Percentiles rank a stretch among this genome's conserved stretches.
These are phyloP conservation scores for Ariopsis seemanni DNA, from an alignment of 2,113 vertebrate genomes.

Conservation along the genomic window DNA sequence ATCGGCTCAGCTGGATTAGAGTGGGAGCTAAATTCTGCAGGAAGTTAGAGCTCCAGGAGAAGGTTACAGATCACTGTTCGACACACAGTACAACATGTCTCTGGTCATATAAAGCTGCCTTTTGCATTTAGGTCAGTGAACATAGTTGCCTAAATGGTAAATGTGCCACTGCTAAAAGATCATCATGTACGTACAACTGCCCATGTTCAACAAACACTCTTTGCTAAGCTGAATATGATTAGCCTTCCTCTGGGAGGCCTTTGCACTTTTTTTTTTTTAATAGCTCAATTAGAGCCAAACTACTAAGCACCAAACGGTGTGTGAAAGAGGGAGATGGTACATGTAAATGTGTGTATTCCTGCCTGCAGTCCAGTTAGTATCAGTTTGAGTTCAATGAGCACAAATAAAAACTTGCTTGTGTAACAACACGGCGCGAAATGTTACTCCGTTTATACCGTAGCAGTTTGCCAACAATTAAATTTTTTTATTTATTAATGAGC, in stretches of 20 bases:
- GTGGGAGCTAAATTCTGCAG: neutral
- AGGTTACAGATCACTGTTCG: neutral
- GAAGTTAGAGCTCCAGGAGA: neutral
- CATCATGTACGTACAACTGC: slow-evolving; percentile 30
- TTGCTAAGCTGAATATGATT: slow-evolving; percentile 40
- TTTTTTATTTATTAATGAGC: neutral
- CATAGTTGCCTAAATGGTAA: slow-evolving; percentile 46
- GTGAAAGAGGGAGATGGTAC: slow-evolving; percentile 1
- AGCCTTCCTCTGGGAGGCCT: slow-evolving; percentile 46
- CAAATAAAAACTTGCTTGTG: slow-evolving; percentile 24
- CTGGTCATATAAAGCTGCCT: slow-evolving; percentile 21
- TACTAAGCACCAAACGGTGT: slow-evolving; percentile 35
- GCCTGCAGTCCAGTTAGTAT: slow-evolving; percentile 14
- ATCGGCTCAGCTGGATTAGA: neutral
- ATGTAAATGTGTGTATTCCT: slow-evolving; percentile 2
- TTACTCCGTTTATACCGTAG: neutral
- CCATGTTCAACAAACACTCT: slow-evolving; percentile 44
- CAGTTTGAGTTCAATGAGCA: slow-evolving; percentile 34
- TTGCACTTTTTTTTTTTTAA: slow-evolving; percentile 25
- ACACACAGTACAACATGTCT: slow-evolving; percentile 17
- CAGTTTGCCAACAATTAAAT: neutral
- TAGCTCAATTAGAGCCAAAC: slow-evolving; percentile 49
- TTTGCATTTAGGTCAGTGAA: slow-evolving; percentile 51
- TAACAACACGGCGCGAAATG: neutral
- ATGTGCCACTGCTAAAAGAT: slow-evolving; percentile 26